These are phyloP conservation scores for Drosophila kohkoa DNA, from an alignment of 1,140 invertebrate genomes.

Conservation along the genomic window DNA sequence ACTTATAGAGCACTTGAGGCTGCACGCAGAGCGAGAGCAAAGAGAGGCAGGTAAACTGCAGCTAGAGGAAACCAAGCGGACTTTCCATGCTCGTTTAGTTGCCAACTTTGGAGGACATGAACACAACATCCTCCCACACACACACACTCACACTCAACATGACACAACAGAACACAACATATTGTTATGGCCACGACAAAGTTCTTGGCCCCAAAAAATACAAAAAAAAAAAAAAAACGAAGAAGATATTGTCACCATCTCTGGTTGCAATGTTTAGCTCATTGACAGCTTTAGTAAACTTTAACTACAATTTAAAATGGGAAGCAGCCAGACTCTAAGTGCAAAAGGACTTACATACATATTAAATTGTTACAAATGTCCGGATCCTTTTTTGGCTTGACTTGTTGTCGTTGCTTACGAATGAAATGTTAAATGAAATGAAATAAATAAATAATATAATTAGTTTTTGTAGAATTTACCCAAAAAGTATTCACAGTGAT, in stretches of 20 bases:
- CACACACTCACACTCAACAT: conserved; percentile 29
- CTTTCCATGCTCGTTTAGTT: conserved; percentile 53
- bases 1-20: conserved; percentile 71
- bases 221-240: no score
- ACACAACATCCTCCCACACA: conserved; percentile 6
- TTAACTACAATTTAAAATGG: conserved; percentile 65
- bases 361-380: conserved; percentile 58
- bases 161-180: conserved; percentile 68
- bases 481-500: not conserved
- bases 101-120: conserved; percentile 37
- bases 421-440: not conserved
- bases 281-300: conserved; percentile 70
- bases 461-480: conserved; percentile 12
- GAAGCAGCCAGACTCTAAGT: conserved; percentile 2
- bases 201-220: conserved; percentile 62
- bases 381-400: no score
- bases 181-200: conserved; percentile 71
- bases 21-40: conserved; percentile 45
- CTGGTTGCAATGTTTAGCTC: conserved; percentile 71
- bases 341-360: conserved; percentile 24
- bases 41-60: conserved; percentile 36
- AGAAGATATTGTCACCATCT: conserved; percentile 66
- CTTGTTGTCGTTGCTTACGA: not conserved
- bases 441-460: conserved; percentile 21
- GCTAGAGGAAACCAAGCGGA: conserved; percentile 21